Evolutionary conservation across 1,140 invertebrate species (phyloP).

Genomic region (Neodiprion lecontei): DNA sequence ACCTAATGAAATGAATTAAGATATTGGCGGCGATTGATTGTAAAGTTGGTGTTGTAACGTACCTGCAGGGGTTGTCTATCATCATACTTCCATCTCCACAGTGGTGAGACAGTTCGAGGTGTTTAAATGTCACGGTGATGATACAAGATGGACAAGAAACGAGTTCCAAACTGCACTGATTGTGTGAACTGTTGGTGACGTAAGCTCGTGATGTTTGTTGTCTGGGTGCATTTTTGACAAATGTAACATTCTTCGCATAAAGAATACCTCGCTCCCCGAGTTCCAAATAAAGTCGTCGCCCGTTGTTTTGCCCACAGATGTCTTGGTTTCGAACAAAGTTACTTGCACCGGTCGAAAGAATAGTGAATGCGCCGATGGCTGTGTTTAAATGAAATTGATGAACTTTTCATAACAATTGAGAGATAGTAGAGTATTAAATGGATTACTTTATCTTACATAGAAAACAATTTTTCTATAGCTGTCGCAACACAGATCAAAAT

Average conservation of each 20-base stretch:
- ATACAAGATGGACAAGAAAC: conserved; percentile 77
- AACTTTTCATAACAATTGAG: too few species aligned
- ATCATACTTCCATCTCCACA: conserved; percentile 53
- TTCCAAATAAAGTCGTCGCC: conserved; percentile 67
- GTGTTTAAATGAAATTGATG: background rate
- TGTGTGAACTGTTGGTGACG: conserved; percentile 54
- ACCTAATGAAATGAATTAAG: conserved; percentile 52
- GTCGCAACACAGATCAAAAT: too few species aligned
- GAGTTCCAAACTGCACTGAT: conserved; percentile 72
- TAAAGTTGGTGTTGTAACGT: conserved; percentile 12
- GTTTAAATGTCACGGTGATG: conserved; percentile 68
- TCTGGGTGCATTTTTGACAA: conserved; percentile 45
- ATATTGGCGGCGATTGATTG: background rate
- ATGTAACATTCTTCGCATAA: conserved; percentile 64
- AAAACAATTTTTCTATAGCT: too few species aligned
- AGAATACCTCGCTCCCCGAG: conserved; percentile 67
- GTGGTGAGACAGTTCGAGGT: conserved; percentile 55
- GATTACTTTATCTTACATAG: too few species aligned
- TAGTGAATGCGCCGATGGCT: background rate
- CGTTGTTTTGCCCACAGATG: conserved; percentile 69
- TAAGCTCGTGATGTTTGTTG: conserved; percentile 37
- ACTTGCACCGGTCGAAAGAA: conserved; percentile 9
- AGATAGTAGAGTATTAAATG: too few species aligned
- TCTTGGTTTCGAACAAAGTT: conserved; percentile 60
- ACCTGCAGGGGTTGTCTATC: conserved; percentile 57